These are phyloP conservation scores for Folsomia manolachei DNA, from an alignment of 2,888 invertebrate species.

Conservation along the genomic window DNA sequence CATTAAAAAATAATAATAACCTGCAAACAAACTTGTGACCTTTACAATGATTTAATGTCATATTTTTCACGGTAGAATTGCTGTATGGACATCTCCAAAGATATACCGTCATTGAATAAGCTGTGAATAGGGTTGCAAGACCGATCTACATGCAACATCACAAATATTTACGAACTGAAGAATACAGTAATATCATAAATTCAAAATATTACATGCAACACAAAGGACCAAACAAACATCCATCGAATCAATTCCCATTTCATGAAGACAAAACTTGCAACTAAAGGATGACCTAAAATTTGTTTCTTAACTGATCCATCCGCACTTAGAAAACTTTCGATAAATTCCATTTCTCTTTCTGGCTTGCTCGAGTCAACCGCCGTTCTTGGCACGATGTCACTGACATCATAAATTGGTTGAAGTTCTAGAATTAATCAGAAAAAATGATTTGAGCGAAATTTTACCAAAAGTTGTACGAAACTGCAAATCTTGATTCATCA, in stretches of 20 bases:
- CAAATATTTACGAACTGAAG: neutral
- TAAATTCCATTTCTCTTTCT: constrained; percentile 12
- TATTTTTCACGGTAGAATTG: neutral
- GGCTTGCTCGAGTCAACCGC: neutral
- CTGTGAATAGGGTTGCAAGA: neutral
- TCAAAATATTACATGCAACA: neutral
- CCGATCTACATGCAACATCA: neutral
- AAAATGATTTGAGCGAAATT: neutral
- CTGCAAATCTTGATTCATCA: neutral
- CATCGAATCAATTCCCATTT: constrained; percentile 13
- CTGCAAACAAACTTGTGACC: too few relatives aligned
- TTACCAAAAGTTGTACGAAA: neutral
- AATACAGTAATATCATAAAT: neutral
- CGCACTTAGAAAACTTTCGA: neutral
- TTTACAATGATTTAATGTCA: neutral
- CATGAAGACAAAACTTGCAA: constrained; percentile 12
- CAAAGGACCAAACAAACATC: neutral
- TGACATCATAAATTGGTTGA: too few relatives aligned
- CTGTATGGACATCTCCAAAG: constrained; percentile 1
- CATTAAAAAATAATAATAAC: too few relatives aligned
- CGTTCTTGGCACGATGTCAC: neutral
- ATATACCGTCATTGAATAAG: neutral
- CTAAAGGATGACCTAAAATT: constrained; percentile 15
- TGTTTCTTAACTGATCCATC: neutral
- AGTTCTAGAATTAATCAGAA: neutral